Evolutionary conservation across 2,113 vertebrate genomes (phyloP).

Genomic region (Urocolius indicus): DNA sequence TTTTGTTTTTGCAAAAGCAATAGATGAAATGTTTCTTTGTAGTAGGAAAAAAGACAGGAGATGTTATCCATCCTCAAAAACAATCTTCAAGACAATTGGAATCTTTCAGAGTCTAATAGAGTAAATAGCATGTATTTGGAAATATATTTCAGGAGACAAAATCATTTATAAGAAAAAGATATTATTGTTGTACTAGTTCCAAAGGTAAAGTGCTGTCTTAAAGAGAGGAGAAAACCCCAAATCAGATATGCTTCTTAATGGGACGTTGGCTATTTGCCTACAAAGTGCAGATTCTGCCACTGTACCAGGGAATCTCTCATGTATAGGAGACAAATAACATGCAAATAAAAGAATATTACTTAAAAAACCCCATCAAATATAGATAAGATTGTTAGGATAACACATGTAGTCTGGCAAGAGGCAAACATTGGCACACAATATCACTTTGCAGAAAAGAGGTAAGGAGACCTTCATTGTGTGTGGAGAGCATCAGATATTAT

Average conservation of each 20-base stretch:
- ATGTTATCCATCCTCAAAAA: neutral
- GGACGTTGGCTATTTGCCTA: neutral
- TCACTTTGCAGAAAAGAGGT: neutral
- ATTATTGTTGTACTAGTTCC: neutral
- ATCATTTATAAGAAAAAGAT: neutral
- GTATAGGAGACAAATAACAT: neutral
- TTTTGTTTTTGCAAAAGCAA: neutral
- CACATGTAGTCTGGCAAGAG: neutral
- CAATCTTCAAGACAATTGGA: neutral
- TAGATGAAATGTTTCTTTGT: neutral
- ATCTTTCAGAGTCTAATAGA: neutral
- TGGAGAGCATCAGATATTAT: neutral
- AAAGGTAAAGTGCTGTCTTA: neutral
- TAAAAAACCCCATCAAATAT: neutral
- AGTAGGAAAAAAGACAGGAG: neutral
- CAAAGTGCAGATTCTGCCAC: neutral
- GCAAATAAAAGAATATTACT: neutral
- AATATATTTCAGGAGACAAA: neutral
- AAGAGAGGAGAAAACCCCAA: neutral
- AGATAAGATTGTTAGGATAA: neutral
- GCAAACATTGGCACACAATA: neutral
- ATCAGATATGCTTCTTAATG: neutral
- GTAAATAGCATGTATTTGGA: neutral
- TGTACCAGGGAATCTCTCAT: neutral
- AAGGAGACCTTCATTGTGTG: neutral